phyloP scores from a whole-genome alignment of 2,113 vertebrate genomes.

The Paraplagusia blochii region DNA sequence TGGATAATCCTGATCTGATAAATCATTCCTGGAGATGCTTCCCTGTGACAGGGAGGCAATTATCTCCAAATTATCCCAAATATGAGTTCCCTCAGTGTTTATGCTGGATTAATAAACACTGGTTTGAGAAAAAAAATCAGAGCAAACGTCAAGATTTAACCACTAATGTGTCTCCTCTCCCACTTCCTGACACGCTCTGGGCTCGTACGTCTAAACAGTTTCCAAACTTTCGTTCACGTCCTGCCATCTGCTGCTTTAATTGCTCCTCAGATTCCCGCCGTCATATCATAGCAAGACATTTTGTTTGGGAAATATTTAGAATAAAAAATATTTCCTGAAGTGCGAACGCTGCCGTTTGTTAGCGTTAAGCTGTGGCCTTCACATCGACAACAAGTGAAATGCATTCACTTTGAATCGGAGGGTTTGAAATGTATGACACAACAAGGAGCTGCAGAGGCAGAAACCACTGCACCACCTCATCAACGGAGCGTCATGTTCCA shows the following conservation, averaged over 20 bases:
- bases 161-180: not conserved
- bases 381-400: no score
- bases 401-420: no score
- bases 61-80: conserved; percentile 3
- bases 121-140: conserved; percentile 13
- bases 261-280: no score
- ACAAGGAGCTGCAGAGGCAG: no score
- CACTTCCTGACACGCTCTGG: conserved; percentile 7
- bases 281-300: no score
- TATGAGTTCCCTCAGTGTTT: not conserved
- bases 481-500: no score
- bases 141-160: conserved; percentile 24
- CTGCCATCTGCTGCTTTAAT: not conserved
- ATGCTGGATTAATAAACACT: conserved; percentile 3
- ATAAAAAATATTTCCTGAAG: no score
- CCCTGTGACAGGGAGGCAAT: conserved; percentile 26
- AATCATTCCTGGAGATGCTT: conserved; percentile 25
- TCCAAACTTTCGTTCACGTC: conserved; percentile 7
- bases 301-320: no score
- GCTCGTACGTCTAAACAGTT: conserved; percentile 18
- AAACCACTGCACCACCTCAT: no score
- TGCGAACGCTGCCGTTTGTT: no score
- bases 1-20: conserved; percentile 21
- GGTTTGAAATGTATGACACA: no score
- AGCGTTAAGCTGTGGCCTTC: no score